A percentile compares a stretch with the other conserved stretches of the same genome.
These are phyloP conservation scores for Drosophila neocordata DNA, from an alignment of 1,140 invertebrate species.

Conservation along the genomic window DNA sequence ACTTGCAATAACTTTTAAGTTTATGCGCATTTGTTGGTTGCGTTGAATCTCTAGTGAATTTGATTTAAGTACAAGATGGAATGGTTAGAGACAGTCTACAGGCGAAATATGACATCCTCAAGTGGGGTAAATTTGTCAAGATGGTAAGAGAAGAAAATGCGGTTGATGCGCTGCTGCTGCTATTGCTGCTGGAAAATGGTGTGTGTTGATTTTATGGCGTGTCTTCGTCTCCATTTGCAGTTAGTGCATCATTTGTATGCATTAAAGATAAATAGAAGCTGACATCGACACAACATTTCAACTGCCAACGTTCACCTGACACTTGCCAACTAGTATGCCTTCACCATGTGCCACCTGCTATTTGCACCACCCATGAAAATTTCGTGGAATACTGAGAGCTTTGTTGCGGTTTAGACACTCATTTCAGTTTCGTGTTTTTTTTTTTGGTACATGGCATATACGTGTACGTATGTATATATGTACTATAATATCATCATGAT, in stretches of 20 bases:
- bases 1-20: constrained; percentile 46
- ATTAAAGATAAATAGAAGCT: constrained; percentile 59
- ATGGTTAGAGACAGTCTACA: not conserved
- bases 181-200: constrained; percentile 52
- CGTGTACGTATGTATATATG: constrained; percentile 21
- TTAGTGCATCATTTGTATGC: constrained; percentile 75
- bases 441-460: constrained; percentile 35
- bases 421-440: constrained; percentile 25
- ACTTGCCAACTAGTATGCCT: not conserved
- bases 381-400: constrained; percentile 1
- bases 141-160: constrained; percentile 3
- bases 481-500: constrained; percentile 69
- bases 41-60: constrained; percentile 54
- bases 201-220: constrained; percentile 73
- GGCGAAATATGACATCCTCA: constrained; percentile 39
- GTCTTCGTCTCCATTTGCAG: constrained; percentile 61
- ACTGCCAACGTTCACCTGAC: not conserved
- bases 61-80: constrained; percentile 33
- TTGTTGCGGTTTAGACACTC: constrained; percentile 30
- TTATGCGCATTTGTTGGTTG: constrained; percentile 54
- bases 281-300: constrained; percentile 17
- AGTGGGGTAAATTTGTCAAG: constrained; percentile 47
- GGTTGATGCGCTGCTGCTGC: constrained; percentile 1
- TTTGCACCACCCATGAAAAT: constrained; percentile 34
- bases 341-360: not conserved